Evolutionary conservation across 2,797 vertebrate species (phyloP).

Genomic region (Antrozous pallidus): DNA sequence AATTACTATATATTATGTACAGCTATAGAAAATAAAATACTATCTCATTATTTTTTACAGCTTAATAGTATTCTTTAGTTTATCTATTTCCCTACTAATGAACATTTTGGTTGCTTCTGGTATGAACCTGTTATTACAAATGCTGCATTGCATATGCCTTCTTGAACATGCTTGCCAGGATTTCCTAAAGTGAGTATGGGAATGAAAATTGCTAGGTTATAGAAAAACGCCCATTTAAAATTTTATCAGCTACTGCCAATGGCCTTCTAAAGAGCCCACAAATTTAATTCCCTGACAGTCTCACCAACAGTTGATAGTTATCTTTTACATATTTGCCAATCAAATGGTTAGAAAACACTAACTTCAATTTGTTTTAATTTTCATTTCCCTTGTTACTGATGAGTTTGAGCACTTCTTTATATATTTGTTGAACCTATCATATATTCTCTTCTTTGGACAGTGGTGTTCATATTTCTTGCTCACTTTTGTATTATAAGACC

Average conservation of each 20-base stretch:
- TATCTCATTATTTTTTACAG: neutral
- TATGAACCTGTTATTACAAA: neutral
- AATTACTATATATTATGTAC: neutral
- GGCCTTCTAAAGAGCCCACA: neutral
- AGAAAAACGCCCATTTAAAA: conserved; percentile 12
- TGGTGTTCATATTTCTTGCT: neutral
- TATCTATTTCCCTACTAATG: neutral
- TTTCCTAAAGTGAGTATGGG: neutral
- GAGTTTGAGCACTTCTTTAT: neutral
- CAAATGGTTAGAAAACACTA: neutral
- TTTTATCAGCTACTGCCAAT: neutral
- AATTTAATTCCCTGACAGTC: conserved; percentile 33
- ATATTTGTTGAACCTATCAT: neutral
- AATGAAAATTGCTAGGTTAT: conserved; percentile 30
- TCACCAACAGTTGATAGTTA: neutral
- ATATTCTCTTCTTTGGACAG: neutral
- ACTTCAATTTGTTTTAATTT: conserved; percentile 6
- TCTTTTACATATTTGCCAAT: neutral
- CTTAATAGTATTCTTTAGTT: conserved; percentile 2
- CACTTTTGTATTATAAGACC: conserved; percentile 4
- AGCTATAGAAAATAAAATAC: neutral
- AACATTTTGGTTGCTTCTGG: neutral
- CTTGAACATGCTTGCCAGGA: conserved; percentile 1
- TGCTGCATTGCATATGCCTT: neutral
- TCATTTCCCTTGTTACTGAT: neutral